These are phyloP conservation scores for Erpobdella octoculata DNA, from an alignment of 2,888 invertebrate genomes.

Conservation along the genomic window DNA sequence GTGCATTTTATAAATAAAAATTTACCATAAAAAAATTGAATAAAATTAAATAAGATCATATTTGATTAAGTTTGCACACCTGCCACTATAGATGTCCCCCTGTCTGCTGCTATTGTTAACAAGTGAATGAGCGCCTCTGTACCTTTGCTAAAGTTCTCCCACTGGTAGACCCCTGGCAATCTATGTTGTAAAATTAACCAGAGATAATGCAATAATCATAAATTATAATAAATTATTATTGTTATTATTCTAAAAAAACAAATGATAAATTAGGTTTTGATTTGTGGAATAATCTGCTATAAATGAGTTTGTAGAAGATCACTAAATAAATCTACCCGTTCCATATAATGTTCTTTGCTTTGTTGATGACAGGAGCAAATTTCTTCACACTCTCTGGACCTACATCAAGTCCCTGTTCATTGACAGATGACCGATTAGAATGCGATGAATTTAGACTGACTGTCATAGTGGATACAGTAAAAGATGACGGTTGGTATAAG, in stretches of 20 bases:
- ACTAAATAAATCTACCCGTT: slow-evolving; percentile 77
- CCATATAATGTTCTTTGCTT: slow-evolving; percentile 95
- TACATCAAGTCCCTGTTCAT: slow-evolving; percentile 80
- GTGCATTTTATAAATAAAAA: too few relatives aligned
- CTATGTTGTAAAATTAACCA: slow-evolving; percentile 53
- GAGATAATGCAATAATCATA: not conserved
- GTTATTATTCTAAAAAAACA: too few relatives aligned
- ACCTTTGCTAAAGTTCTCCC: slow-evolving; percentile 81
- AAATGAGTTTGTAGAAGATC: too few relatives aligned
- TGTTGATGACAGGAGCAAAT: slow-evolving; percentile 71
- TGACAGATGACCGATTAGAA: too few relatives aligned
- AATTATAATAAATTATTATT: too few relatives aligned
- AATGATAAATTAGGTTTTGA: too few relatives aligned
- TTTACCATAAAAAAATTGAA: not conserved
- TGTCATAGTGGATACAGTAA: too few relatives aligned
- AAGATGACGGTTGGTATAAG: too few relatives aligned
- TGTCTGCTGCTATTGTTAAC: slow-evolving; percentile 77
- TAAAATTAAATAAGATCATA: not conserved
- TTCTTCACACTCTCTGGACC: slow-evolving; percentile 76
- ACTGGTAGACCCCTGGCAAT: slow-evolving; percentile 96
- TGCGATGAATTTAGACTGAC: too few relatives aligned
- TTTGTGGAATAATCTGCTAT: not conserved
- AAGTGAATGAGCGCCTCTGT: slow-evolving; percentile 87
- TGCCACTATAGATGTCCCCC: slow-evolving; percentile 78
- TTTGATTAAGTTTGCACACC: slow-evolving; percentile 55